Conservation (phyloP, 2,888 invertebrate genomes). For the Hirtodrosophila trivittata region DNA sequence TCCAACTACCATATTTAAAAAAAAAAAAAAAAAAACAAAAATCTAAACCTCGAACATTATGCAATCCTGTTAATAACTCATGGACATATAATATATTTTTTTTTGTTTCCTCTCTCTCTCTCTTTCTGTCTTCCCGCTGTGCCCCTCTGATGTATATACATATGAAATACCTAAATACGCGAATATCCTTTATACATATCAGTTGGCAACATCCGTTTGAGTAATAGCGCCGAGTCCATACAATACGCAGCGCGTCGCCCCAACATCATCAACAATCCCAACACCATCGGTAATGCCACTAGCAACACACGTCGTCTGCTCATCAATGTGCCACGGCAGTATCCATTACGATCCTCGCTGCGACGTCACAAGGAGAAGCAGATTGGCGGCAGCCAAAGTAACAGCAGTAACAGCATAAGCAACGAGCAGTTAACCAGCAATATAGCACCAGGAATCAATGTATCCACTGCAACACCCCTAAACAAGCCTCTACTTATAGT, state of each 20-base stretch:
- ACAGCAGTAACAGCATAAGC: conserved; percentile 63
- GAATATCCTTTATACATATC: conserved; percentile 33
- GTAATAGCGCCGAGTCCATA: conserved; percentile 87
- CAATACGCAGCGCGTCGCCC: conserved; percentile 86
- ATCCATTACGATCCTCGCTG: conserved; percentile 85
- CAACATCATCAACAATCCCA: conserved; percentile 44
- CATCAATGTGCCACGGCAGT: conserved; percentile 84
- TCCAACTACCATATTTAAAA: conserved; percentile 19
- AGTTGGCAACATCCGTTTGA: conserved; percentile 86
- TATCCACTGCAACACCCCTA: conserved; percentile 24
- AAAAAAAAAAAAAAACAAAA: conserved; percentile 13
- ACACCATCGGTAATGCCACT: conserved; percentile 69
- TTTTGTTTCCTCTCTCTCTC: conserved; percentile 39
- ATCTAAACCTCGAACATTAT: conserved; percentile 2
- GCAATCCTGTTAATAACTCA: conserved; percentile 29
- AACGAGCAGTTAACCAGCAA: conserved; percentile 57
- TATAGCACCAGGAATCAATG: conserved; percentile 31
- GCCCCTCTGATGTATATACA: conserved; percentile 22
- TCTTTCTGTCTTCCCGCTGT: conserved; percentile 3
- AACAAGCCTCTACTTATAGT: conserved; percentile 71
- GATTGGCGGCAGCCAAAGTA: conserved; percentile 73
- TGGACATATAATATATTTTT: conserved; percentile 47
- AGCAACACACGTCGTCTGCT: conserved; percentile 85
- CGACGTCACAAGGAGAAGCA: conserved; percentile 86
- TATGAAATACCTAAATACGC: conserved; percentile 12